phyloP scores from a whole-genome alignment of 2,888 invertebrate genomes.

The Cheilosia scutellata region DNA sequence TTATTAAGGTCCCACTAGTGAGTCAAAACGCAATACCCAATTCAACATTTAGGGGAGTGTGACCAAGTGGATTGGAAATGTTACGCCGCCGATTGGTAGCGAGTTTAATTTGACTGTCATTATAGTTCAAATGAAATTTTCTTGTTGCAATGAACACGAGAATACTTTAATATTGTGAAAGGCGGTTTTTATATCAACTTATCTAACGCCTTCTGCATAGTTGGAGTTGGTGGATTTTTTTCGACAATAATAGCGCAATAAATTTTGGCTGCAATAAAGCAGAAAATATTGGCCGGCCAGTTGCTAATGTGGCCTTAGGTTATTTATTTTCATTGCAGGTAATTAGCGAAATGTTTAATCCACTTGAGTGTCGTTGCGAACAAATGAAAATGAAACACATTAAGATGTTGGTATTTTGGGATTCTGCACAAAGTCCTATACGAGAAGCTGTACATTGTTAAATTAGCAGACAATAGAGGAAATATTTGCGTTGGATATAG shows the following conservation, averaged over 20 bases:
- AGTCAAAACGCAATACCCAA: conserved; percentile 18
- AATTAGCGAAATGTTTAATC: conserved; percentile 44
- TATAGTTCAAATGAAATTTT: conserved; percentile 19
- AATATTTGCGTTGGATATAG: neutral
- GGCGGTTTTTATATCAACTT: neutral
- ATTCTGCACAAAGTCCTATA: neutral
- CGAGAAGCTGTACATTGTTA: neutral
- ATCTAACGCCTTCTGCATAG: neutral
- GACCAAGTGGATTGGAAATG: conserved; percentile 31
- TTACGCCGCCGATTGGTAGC: neutral
- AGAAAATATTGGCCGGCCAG: conserved; percentile 36
- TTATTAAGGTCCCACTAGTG: conserved; percentile 27
- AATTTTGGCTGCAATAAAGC: conserved; percentile 35
- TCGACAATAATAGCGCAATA: conserved; percentile 29
- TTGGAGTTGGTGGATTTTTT: neutral
- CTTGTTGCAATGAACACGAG: neutral
- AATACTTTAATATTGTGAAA: neutral
- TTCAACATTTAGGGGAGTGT: conserved; percentile 27
- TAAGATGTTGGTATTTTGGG: neutral
- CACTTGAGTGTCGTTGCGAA: conserved; percentile 26
- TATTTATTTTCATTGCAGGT: conserved; percentile 42
- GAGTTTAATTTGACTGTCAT: conserved; percentile 39
- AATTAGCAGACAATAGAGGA: neutral
- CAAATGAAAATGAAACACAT: conserved; percentile 14
- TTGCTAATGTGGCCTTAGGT: conserved; percentile 33